A percentile compares a stretch with the other conserved stretches of the same genome.
Conservation (phyloP, 2,888 invertebrate species). For the Cremastinae sp. region DNA sequence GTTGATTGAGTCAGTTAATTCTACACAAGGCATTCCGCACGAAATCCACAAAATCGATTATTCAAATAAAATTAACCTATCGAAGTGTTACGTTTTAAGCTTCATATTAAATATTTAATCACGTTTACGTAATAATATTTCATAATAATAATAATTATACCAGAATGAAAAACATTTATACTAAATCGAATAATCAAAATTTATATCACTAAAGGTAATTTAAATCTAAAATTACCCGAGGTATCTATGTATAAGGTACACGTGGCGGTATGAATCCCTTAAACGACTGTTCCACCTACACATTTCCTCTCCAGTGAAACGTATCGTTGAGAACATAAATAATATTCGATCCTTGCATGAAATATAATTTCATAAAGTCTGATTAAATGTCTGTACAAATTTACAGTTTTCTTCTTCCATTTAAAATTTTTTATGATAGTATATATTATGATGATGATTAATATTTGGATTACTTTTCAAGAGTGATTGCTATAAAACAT, state of each 20-base stretch:
- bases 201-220: too few species aligned
- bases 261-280: slow-evolving; percentile 2
- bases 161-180: slow-evolving; percentile 6
- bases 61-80: not conserved
- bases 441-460: too few species aligned
- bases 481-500: too few species aligned
- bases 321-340: slow-evolving; percentile 26
- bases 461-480: too few species aligned
- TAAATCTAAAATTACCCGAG: too few species aligned
- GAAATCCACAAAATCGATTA: not conserved
- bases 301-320: slow-evolving; percentile 6
- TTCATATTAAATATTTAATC: too few species aligned
- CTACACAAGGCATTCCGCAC: not conserved
- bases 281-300: slow-evolving; percentile 32
- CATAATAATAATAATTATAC: too few species aligned
- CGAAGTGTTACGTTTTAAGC: too few species aligned
- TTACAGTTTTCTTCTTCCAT: not conserved
- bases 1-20: slow-evolving; percentile 32
- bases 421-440: too few species aligned
- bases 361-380: slow-evolving; percentile 23
- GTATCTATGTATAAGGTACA: too few species aligned
- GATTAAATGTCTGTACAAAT: not conserved
- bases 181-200: not conserved
- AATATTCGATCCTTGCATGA: slow-evolving; percentile 24
- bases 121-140: too few species aligned